Conservation (phyloP, 2,888 invertebrate genomes). For the Leucophora obtusa region DNA sequence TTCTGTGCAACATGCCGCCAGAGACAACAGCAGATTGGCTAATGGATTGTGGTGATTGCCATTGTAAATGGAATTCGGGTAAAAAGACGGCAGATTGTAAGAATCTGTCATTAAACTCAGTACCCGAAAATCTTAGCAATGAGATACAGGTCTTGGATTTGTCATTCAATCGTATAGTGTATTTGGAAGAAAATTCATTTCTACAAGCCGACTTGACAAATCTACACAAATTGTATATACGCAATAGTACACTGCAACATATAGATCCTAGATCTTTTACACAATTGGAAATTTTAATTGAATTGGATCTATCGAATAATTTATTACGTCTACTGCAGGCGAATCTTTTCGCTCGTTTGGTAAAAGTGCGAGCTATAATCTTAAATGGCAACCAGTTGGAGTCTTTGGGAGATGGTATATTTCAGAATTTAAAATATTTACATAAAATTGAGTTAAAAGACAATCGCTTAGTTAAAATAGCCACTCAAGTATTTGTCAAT, state of each 20-base stretch:
- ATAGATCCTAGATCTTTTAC: constrained; percentile 86
- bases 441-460: constrained; percentile 88
- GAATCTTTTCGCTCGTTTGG: constrained; percentile 85
- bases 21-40: constrained; percentile 73
- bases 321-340: constrained; percentile 82
- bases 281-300: constrained; percentile 87
- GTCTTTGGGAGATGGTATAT: constrained; percentile 85
- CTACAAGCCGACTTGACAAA: constrained; percentile 85
- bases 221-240: constrained; percentile 87
- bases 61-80: constrained; percentile 91
- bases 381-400: constrained; percentile 87
- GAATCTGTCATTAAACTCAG: constrained; percentile 82
- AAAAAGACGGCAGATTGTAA: constrained; percentile 90
- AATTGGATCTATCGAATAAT: constrained; percentile 89
- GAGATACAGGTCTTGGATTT: constrained; percentile 86
- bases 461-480: constrained; percentile 85
- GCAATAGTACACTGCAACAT: constrained; percentile 84
- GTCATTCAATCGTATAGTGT: constrained; percentile 83
- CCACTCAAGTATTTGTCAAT: constrained; percentile 84
- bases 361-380: constrained; percentile 85
- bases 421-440: constrained; percentile 85
- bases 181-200: constrained; percentile 84
- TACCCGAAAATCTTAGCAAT: constrained; percentile 86
- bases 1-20: constrained; percentile 64
- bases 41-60: constrained; percentile 80